These are phyloP conservation scores for Loriculus beryllinus DNA, from an alignment of 2,797 vertebrate species.

Conservation along the genomic window DNA sequence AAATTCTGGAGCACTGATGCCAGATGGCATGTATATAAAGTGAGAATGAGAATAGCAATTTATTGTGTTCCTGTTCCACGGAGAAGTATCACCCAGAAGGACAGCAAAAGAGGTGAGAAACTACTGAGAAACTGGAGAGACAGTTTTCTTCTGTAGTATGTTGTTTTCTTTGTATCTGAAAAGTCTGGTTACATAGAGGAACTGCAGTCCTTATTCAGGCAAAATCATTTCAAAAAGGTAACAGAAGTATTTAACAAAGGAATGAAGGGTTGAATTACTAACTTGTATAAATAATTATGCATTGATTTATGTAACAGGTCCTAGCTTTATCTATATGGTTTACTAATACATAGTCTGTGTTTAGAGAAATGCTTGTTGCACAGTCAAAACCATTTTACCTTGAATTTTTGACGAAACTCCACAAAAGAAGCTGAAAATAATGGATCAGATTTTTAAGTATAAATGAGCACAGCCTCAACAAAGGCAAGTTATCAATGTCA, in stretches of 20 bases:
- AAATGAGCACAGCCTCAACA: background rate
- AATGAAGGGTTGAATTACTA: background rate
- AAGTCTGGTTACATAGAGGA: background rate
- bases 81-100: slow-evolving; percentile 3
- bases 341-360: background rate
- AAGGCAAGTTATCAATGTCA: background rate
- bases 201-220: background rate
- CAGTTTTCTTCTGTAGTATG: background rate
- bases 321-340: background rate
- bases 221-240: background rate
- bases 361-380: background rate
- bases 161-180: background rate
- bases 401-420: background rate
- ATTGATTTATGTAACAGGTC: background rate
- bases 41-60: background rate
- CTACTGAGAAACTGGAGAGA: background rate
- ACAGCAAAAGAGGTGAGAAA: slow-evolving; percentile 58
- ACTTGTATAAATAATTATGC: background rate
- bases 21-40: slow-evolving; percentile 52
- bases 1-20: slow-evolving; percentile 24
- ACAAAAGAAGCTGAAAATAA: background rate
- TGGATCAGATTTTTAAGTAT: background rate
- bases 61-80: slow-evolving; percentile 6
- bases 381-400: background rate
- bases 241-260: background rate